A percentile compares a stretch with the other conserved stretches of the same genome.
These are phyloP conservation scores for Paedocypris sp. DNA, from an alignment of 2,113 vertebrate species.

Conservation along the genomic window DNA sequence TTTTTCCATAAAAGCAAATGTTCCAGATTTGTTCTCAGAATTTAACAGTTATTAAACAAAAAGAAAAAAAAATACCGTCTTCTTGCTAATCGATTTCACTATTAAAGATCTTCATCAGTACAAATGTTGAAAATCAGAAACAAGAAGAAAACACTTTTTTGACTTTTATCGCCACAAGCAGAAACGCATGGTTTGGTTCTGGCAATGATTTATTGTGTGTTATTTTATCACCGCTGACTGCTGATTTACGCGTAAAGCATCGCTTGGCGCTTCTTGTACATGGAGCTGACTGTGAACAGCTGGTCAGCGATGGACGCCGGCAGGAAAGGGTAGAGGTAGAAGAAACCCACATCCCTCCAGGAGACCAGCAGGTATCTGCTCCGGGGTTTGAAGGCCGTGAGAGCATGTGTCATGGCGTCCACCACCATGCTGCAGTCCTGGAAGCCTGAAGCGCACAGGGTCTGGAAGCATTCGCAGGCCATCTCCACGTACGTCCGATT, in stretches of 20 bases:
- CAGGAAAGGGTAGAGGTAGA: slow-evolving; percentile 36
- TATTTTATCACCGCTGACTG: too few relatives aligned
- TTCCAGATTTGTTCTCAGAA: too few relatives aligned
- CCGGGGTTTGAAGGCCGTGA: slow-evolving; percentile 49
- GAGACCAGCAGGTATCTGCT: slow-evolving; percentile 56
- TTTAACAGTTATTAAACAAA: too few relatives aligned
- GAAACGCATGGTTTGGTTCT: too few relatives aligned
- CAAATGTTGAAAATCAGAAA: too few relatives aligned
- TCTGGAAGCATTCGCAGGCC: slow-evolving; percentile 50
- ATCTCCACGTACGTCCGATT: slow-evolving; percentile 52
- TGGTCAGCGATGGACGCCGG: slow-evolving; percentile 38
- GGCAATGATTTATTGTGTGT: too few relatives aligned
- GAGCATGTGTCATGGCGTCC: slow-evolving; percentile 59
- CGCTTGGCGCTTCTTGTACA: slow-evolving; percentile 36
- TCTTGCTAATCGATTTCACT: too few relatives aligned
- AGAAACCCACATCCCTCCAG: slow-evolving; percentile 31
- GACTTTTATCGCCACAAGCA: neutral
- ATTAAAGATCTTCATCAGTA: too few relatives aligned
- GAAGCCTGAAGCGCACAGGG: slow-evolving; percentile 44
- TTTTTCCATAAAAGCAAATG: too few relatives aligned
- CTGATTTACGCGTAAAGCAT: slow-evolving; percentile 39
- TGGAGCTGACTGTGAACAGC: slow-evolving; percentile 41
- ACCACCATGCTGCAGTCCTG: slow-evolving; percentile 44
- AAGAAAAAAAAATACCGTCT: too few relatives aligned
- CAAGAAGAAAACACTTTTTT: neutral